These are phyloP conservation scores for Leptinotarsa defecta DNA, from an alignment of 1,140 invertebrate species.

Conservation along the genomic window DNA sequence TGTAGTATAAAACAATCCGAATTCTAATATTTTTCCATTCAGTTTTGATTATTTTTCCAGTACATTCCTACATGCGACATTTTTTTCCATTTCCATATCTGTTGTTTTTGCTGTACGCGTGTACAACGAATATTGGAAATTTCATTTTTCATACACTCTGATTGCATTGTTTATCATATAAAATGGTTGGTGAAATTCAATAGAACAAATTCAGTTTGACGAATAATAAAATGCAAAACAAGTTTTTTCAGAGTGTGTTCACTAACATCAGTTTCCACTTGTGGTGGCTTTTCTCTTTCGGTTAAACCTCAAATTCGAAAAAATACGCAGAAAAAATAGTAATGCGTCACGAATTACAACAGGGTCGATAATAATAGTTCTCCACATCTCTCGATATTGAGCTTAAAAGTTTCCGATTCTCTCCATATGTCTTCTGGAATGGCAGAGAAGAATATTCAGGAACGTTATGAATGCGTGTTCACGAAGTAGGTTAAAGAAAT, in stretches of 20 bases:
- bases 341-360: too few relatives aligned
- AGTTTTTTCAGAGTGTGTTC: background rate
- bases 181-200: slow-evolving; percentile 7
- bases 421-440: too few relatives aligned
- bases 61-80: background rate
- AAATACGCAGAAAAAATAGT: too few relatives aligned
- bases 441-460: too few relatives aligned
- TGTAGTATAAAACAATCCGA: background rate
- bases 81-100: slow-evolving; percentile 5
- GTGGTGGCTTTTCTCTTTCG: background rate
- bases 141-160: slow-evolving; percentile 10
- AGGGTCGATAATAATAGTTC: too few relatives aligned
- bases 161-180: slow-evolving; percentile 12
- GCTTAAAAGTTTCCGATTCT: too few relatives aligned
- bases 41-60: slow-evolving; percentile 16
- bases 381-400: too few relatives aligned
- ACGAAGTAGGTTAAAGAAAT: too few relatives aligned
- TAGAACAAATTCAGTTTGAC: slow-evolving; percentile 1
- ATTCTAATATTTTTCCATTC: slow-evolving; percentile 17
- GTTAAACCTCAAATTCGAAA: too few relatives aligned
- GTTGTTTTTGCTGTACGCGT: slow-evolving; percentile 19
- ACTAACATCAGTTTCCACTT: too few relatives aligned
- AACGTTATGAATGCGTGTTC: too few relatives aligned
- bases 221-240: background rate
- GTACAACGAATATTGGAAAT: slow-evolving; percentile 5